Percentiles rank a stretch among this genome's conserved stretches.
phyloP scores from a whole-genome alignment of 2,797 vertebrate genomes.

The Perodicticus potto region DNA sequence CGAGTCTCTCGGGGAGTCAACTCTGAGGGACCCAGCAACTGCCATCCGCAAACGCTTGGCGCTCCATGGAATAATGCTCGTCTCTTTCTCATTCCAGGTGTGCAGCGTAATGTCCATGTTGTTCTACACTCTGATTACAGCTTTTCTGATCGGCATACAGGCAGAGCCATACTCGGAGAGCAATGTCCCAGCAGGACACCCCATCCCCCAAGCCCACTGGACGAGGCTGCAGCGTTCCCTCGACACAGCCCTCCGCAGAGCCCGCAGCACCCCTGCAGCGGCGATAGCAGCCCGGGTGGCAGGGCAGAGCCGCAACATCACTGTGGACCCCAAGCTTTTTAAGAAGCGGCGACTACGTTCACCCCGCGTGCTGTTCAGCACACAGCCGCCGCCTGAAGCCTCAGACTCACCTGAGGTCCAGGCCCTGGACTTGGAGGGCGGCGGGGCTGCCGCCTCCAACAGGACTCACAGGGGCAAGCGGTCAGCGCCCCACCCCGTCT shows the following conservation, averaged over 20 bases:
- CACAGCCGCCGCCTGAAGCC: slow-evolving; percentile 89
- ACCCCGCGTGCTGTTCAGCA: slow-evolving; percentile 95
- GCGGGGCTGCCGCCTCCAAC: slow-evolving; percentile 78
- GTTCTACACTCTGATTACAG: slow-evolving; percentile 96
- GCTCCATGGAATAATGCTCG: background rate
- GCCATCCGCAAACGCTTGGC: fast-evolving
- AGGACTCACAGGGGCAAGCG: slow-evolving; percentile 91
- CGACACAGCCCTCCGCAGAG: slow-evolving; percentile 81
- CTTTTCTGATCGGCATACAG: slow-evolving; percentile 95
- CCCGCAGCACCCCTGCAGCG: slow-evolving; percentile 65
- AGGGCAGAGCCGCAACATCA: slow-evolving; percentile 85
- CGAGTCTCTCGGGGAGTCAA: background rate
- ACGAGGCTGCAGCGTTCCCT: slow-evolving; percentile 78
- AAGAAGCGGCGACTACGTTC: slow-evolving; percentile 93
- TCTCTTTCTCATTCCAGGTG: slow-evolving; percentile 86
- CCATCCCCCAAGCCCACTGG: slow-evolving; percentile 78
- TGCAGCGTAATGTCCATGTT: slow-evolving; percentile 95
- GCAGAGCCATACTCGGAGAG: slow-evolving; percentile 92
- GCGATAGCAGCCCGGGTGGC: slow-evolving; percentile 79
- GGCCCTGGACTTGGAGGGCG: slow-evolving; percentile 74
- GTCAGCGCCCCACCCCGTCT: slow-evolving; percentile 87
- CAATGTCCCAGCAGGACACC: slow-evolving; percentile 88
- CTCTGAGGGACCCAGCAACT: fast-evolving
- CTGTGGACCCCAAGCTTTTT: slow-evolving; percentile 94
- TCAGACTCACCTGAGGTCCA: slow-evolving; percentile 79